Evolutionary conservation across 2,888 invertebrate species (phyloP).

Genomic region (Agonopterix arenella): DNA sequence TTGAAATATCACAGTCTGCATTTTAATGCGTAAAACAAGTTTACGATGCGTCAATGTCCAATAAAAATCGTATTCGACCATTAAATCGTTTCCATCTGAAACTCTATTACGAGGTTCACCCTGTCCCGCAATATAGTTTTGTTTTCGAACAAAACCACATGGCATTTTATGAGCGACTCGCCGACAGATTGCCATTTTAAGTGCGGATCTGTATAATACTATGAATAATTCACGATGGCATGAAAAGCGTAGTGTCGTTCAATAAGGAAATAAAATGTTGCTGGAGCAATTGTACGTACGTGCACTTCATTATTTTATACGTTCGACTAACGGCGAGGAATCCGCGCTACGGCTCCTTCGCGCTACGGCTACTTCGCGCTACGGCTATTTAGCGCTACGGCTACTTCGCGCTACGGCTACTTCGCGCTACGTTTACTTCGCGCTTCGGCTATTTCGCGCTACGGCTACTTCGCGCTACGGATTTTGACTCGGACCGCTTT

Average conservation of each 20-base stretch:
- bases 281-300: conserved; percentile 3
- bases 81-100: conserved; percentile 1
- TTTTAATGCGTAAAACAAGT: too few relatives aligned
- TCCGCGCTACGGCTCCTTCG: too few relatives aligned
- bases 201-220: conserved; percentile 3
- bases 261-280: conserved; percentile 4
- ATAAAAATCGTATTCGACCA: background rate
- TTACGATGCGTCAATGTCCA: background rate
- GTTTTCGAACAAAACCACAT: background rate
- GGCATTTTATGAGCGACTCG: conserved; percentile 3
- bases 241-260: conserved; percentile 2
- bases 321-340: too few relatives aligned
- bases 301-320: conserved; percentile 1
- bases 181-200: conserved; percentile 8
- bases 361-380: too few relatives aligned
- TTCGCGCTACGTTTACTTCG: too few relatives aligned
- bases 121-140: background rate
- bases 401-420: too few relatives aligned
- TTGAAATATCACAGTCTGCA: too few relatives aligned
- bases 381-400: too few relatives aligned
- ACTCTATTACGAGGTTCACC: conserved; percentile 2
- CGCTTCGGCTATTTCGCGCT: too few relatives aligned
- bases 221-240: conserved; percentile 7
- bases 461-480: too few relatives aligned
- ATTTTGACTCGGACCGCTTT: too few relatives aligned